A percentile compares a stretch with the other conserved stretches of the same genome.
Evolutionary conservation across 2,888 invertebrate species (phyloP).

Genomic region (Alloplasta piceator): DNA sequence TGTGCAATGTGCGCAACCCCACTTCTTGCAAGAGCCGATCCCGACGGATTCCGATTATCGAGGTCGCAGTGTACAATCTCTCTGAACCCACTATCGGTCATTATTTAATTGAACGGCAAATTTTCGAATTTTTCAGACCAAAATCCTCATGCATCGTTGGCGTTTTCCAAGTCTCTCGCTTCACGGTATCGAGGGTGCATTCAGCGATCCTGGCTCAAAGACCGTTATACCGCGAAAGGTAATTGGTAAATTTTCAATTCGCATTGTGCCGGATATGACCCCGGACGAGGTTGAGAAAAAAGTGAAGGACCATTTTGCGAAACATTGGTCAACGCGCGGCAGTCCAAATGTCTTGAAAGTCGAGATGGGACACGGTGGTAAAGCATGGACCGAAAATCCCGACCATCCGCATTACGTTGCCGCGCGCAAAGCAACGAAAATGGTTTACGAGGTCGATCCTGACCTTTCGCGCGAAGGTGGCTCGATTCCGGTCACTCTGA

Average conservation of each 20-base stretch:
- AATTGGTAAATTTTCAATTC: constrained; percentile 97
- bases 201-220: constrained; percentile 96
- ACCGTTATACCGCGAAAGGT: constrained; percentile 98
- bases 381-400: constrained; percentile 97
- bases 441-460: constrained; percentile 95
- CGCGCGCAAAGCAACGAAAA: constrained; percentile 91
- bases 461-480: constrained; percentile 99
- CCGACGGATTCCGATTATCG: no score
- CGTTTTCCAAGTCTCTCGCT: constrained; percentile 96
- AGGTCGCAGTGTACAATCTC: no score
- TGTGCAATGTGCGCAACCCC: no score
- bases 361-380: constrained; percentile 89
- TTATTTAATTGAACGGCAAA: background rate
- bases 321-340: constrained; percentile 90
- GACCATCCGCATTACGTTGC: constrained; percentile 96
- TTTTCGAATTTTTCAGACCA: constrained; percentile 82
- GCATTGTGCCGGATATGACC: constrained; percentile 97
- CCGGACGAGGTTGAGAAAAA: constrained; percentile 92
- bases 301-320: constrained; percentile 91
- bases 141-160: constrained; percentile 97
- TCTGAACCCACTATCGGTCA: background rate
- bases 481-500: constrained; percentile 98
- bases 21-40: no score
- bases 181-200: constrained; percentile 98
- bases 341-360: constrained; percentile 95